Percentiles rank a stretch among this genome's conserved stretches.
phyloP scores from a whole-genome alignment of 2,113 vertebrate species.

The Diphyllodes magnificus region DNA sequence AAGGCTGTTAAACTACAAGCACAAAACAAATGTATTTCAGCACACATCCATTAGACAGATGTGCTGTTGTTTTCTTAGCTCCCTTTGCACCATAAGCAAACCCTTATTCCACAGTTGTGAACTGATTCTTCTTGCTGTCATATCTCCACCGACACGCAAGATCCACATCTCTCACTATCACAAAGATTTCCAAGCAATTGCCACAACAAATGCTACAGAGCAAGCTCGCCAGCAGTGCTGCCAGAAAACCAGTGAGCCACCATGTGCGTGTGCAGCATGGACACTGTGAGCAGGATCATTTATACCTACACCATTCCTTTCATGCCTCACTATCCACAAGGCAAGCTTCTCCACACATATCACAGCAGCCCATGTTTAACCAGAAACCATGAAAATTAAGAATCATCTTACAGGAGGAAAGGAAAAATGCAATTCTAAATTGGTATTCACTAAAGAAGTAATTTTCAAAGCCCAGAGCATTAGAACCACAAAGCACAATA shows the following conservation, averaged over 20 bases:
- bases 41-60: background rate
- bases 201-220: background rate
- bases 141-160: fast-evolving
- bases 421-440: background rate
- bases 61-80: background rate
- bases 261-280: fast-evolving
- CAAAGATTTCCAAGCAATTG: background rate
- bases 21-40: background rate
- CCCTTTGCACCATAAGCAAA: background rate
- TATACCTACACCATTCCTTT: background rate
- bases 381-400: background rate
- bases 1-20: background rate
- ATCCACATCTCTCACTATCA: background rate
- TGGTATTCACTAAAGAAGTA: background rate
- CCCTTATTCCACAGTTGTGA: background rate
- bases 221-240: background rate
- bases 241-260: background rate
- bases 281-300: background rate
- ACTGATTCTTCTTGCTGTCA: background rate
- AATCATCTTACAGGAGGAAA: background rate
- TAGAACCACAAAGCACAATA: background rate
- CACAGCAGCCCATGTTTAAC: background rate
- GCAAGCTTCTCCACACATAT: background rate
- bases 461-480: background rate
- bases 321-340: background rate